Evolutionary conservation across 1,140 invertebrate genomes (phyloP), one percentile per base, ranked within the genome.

Genomic region (Yoshiicerus persimilis): DNA sequence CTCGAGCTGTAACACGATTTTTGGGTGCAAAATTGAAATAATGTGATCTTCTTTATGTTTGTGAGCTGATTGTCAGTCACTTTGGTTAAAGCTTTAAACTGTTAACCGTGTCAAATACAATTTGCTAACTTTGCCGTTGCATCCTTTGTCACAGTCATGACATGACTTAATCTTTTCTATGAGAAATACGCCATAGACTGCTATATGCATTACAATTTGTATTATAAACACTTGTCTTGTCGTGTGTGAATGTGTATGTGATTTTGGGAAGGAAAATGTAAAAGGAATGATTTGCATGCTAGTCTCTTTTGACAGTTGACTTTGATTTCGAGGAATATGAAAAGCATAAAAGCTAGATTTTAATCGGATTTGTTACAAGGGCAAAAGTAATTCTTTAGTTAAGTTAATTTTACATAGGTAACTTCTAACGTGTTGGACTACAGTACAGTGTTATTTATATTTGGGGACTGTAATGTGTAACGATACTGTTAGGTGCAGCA

Each of bases 291-390:
- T 80, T 34, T 36, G 34, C 20, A 80, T 80, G 30, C 32, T 32
- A 32, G 27, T 36, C 70, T 36, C 34, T 32, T 80, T 23, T 80
- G 75, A 80, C 75, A 80, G 27, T 80, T 80, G 75, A 80, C 75
- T 80, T 80, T 80, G 75, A 80, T 80, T 80, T 80, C 75, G 27
- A 80, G 38, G 75, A 80, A 80, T 80, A 80, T 80, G 75, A 80
- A 80, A 80, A 80, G 75, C 75, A 34, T 80, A 80, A 80, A 32
- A 80, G 75, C 16, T 36, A 80, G 75, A 80, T 80, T 80, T 38
- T 80, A 80, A 80, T 80, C 75, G 75, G 75, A 80, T 80, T 80
- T 80, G 75, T 80, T 80, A 80, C 75, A 80, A 80, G 75, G 75
- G 75, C 75, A 80, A 80, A 32, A 80, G 75, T 80, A 80, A 34